Percentiles rank a stretch among this genome's conserved stretches.
These are phyloP conservation scores for Dryobotodes eremita DNA, from an alignment of 2,888 invertebrate genomes.

Conservation along the genomic window DNA sequence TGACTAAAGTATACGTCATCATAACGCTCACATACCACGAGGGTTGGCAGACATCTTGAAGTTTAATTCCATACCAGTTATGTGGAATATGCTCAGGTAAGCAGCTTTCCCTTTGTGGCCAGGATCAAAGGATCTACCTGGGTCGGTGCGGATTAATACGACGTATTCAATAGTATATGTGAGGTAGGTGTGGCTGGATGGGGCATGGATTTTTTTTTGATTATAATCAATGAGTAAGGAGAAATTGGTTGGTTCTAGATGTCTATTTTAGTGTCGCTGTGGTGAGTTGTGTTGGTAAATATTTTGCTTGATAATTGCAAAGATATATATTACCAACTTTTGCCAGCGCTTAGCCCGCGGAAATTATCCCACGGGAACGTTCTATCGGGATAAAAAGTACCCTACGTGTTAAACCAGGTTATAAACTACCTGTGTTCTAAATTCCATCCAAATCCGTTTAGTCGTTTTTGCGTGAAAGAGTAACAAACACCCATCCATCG, in stretches of 20 bases:
- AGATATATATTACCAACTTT: no score
- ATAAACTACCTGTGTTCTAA: no score
- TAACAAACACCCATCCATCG: no score
- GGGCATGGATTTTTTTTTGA: no score
- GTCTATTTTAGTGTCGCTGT: not conserved
- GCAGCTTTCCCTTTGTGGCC: constrained; percentile 67
- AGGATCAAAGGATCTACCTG: constrained; percentile 69
- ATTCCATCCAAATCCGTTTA: no score
- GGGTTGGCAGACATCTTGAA: constrained; percentile 52
- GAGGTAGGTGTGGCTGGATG: constrained; percentile 50
- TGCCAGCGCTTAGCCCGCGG: no score
- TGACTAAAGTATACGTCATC: constrained; percentile 27
- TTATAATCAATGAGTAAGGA: not conserved
- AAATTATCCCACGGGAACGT: no score
- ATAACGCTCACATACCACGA: constrained; percentile 39
- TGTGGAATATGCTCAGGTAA: constrained; percentile 66
- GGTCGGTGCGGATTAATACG: constrained; percentile 67
- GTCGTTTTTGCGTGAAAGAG: no score
- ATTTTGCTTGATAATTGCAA: not conserved
- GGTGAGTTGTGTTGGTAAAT: not conserved
- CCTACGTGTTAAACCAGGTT: no score
- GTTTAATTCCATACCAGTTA: constrained; percentile 66
- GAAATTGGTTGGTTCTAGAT: not conserved
- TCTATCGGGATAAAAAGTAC: no score
- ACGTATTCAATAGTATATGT: constrained; percentile 60